Base-by-base conservation (phyloP, 1,140 invertebrate genomes). In the Antheraea pernyi region DNA sequence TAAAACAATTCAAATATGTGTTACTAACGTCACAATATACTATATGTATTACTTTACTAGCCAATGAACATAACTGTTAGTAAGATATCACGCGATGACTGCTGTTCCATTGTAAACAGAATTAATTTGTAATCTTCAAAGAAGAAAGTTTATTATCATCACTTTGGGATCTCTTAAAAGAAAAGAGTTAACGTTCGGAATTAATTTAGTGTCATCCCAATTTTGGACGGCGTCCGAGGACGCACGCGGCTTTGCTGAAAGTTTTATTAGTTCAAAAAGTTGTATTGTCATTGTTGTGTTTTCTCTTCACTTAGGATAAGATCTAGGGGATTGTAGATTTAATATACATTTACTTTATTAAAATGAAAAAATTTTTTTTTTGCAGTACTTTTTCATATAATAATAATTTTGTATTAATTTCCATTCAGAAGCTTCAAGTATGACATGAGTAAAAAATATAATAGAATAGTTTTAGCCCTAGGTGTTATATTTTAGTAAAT, bases 141-240 rank as follows among this genome's bases (percentile, higher is more conserved):
- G 80, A 78, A 75, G 78, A 80, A 79, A 78, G 75, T 76, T 78
- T 79, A 81, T 76, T 77, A 77, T 75, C 72, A 76, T 72, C 78
- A 79, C 79, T 86, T 78, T 74, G 76, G 81, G 79, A 83, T 80
- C 73, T 68, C 68, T 73, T 80, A 85, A 71, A 83, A 86, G 81
- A 89, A 84, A 84, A 86, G 82, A 87, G 77, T 78, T 83, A 85
- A 82, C 16, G 84, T 83, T 84, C 81, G 79, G 66, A 79, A 82
- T 81, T 80, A 83, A 84, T 88, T 84, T 83, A 84, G 80, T 79
- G 80, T 74, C 64, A 65, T 75, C 72, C 75, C 82, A 78, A 83
- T 78, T 81, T 86, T 86, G 82, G 83, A 85, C 72, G 81, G 73
- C 70, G 63, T 78, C 81, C 82, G 80, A 85, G 78, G 62, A 22